A percentile compares a stretch with the other conserved stretches of the same genome.
phyloP scores from a whole-genome alignment of 2,113 vertebrate species.

The Nansenia antarctica region DNA sequence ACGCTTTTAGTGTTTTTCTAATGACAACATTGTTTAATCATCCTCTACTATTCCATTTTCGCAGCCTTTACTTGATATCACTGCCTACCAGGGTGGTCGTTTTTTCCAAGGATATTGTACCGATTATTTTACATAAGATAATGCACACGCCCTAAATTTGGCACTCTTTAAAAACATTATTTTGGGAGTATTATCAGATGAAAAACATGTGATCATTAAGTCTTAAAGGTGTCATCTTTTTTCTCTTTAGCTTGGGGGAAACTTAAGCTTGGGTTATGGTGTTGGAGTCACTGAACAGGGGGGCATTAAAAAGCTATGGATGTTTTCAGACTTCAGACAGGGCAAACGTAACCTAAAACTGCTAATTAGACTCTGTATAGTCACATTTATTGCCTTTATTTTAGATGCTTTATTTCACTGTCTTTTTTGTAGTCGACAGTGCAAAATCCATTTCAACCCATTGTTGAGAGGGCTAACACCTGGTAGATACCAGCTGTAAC shows the following conservation, averaged over 20 bases:
- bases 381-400: too few relatives aligned
- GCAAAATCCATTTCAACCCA: too few relatives aligned
- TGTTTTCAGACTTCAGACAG: background rate
- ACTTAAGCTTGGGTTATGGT: slow-evolving; percentile 12
- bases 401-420: too few relatives aligned
- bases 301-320: slow-evolving; percentile 1
- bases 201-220: background rate
- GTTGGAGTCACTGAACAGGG: background rate
- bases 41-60: background rate
- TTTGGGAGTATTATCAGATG: background rate
- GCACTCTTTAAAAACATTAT: background rate
- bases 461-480: too few relatives aligned
- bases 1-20: background rate
- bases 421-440: too few relatives aligned
- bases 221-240: background rate
- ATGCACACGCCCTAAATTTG: background rate
- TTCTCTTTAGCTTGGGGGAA: background rate
- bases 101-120: background rate
- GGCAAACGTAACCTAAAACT: background rate
- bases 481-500: background rate
- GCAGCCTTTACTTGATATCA: background rate
- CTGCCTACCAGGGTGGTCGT: background rate
- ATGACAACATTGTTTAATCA: background rate
- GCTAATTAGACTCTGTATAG: too few relatives aligned
- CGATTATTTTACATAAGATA: background rate